Base-by-base conservation (phyloP, 2,888 invertebrate genomes). In the Tipula helvola region DNA sequence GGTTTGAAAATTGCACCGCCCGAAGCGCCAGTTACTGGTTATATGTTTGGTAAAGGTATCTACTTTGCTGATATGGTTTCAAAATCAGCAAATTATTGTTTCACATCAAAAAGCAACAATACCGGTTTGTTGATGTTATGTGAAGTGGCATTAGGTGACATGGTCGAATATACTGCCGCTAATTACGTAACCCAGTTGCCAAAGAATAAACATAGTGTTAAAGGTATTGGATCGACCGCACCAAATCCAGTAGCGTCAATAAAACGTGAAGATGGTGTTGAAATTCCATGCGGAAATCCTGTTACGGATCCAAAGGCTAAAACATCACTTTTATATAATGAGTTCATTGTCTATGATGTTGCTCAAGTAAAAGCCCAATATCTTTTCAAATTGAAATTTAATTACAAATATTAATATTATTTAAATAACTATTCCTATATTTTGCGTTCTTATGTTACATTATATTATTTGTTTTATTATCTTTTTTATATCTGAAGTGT, bases 41-140 rank as follows among this genome's bases (percentile, higher is more conserved):
- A 97, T 92, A 99, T 99, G 99, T 99, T 99, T 91, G 99, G 99
- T 88, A 99, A 99, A 92, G 99, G 99, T 90, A 94, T 97, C 87
- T 98, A 98, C 92, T 99, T 99, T 92, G 99, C 99, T 10, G 99
- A 99, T 91, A 99, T 99, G 98, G 98, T 99, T 1, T 97, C 98
- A 7, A 99, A 99, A 91, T 98, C 98, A 0, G 99, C 99, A 8
- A 99, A 99, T 92, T 99, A 99, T 91, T 99, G 99, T 92, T 95
- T 94, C 90, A 96, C 98, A 2, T 94, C 92, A 88, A 92, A 92
- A 12, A 89, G 90, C 36, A 95, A 94, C 90, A 94, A 95, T 0
- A 94, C 94, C n/a, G 99, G 98, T 41, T 91, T 99, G 71, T 90
- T 99, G 92, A 90, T 99, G 89, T 93, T 99, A 0, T 98, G 98